A percentile compares a stretch with the other conserved stretches of the same genome.
These are phyloP conservation scores for Cyrtodaria siliqua DNA, from an alignment of 2,888 invertebrate species.

Conservation along the genomic window DNA sequence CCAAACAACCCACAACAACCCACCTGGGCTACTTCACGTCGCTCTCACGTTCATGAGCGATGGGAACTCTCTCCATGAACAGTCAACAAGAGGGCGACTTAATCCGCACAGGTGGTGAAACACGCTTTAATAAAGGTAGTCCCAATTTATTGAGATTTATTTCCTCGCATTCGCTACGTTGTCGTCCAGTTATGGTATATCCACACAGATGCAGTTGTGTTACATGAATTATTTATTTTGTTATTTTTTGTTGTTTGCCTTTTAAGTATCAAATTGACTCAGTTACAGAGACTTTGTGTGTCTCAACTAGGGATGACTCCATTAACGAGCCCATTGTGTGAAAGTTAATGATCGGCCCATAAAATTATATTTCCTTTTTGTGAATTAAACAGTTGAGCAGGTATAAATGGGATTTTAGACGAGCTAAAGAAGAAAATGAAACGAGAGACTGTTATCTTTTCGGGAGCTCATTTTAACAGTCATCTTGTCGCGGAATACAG, in stretches of 20 bases:
- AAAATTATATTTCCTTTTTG: conserved; percentile 42
- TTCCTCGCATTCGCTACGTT: too few species aligned
- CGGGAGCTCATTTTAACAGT: conserved; percentile 3
- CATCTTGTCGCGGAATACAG: conserved; percentile 3
- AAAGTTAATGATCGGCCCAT: conserved; percentile 46
- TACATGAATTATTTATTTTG: conserved; percentile 34
- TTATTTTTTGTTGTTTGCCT: conserved; percentile 6
- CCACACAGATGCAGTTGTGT: background rate
- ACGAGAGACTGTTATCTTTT: conserved; percentile 10
- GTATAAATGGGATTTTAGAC: background rate
- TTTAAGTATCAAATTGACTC: conserved; percentile 34
- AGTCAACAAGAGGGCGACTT: conserved; percentile 23
- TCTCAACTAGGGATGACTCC: conserved; percentile 21
- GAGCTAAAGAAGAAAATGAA: too few species aligned
- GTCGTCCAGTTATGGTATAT: too few species aligned
- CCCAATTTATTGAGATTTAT: too few species aligned
- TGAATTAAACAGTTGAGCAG: conserved; percentile 36
- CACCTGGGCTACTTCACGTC: too few species aligned
- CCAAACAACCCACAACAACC: too few species aligned
- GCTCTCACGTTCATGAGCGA: too few species aligned
- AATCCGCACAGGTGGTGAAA: conserved; percentile 49
- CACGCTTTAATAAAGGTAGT: background rate
- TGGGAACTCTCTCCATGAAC: background rate
- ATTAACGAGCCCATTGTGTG: conserved; percentile 46
- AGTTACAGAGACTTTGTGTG: conserved; percentile 22